Base-by-base conservation (phyloP, 2,888 invertebrate genomes). In the Drosophila basisetae region DNA sequence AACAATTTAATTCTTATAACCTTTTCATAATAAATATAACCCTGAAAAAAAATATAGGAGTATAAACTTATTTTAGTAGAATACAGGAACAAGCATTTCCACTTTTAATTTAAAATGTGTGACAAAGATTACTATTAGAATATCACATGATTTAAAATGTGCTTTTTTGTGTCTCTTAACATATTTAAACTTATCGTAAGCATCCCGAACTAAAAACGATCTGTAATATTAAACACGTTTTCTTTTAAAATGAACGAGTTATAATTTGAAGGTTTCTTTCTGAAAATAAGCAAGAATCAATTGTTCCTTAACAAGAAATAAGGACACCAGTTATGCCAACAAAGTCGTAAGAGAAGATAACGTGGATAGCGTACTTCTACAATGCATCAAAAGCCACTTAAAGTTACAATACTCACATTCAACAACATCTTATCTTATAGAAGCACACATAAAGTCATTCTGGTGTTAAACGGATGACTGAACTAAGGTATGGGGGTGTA, bases 351-450 rank as follows among this genome's bases (percentile, higher is more conserved):
- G 30, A 22, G 10, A 22, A 6, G 4, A 7, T 5, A 16, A 30
- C 41, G 5, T 31, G 9, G n/a, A 16, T 25, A 10, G 16, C 9
- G 22, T 22, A 43, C 22, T 31, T 43, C 22, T 9, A 13, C 25
- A 7, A 41, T 49, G 13, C 33, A 35, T 43, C 31, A 28, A 50
- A 33, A n/a, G 30, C 16, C 18, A 50, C 63, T 65, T 37, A 54
- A 68, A 60, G 56, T 58, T 59, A 47, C 65, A 54, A 62, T 39
- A 22, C 33, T 50, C 25, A 30, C 28, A 67, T 67, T 16, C 39
- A 47, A 58, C 41, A 63, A 49, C 33, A 58, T 28, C 33, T 63
- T 69, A 61, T 82, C 69, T 64, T 37, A 49, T 39, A 49, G 13
- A 49, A 16, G 49, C 53, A 47, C 56, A 50, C 39, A 35, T 31